These are phyloP conservation scores for Paramormyrops hopkinsi DNA, from an alignment of 2,797 vertebrate species.

Conservation along the genomic window DNA sequence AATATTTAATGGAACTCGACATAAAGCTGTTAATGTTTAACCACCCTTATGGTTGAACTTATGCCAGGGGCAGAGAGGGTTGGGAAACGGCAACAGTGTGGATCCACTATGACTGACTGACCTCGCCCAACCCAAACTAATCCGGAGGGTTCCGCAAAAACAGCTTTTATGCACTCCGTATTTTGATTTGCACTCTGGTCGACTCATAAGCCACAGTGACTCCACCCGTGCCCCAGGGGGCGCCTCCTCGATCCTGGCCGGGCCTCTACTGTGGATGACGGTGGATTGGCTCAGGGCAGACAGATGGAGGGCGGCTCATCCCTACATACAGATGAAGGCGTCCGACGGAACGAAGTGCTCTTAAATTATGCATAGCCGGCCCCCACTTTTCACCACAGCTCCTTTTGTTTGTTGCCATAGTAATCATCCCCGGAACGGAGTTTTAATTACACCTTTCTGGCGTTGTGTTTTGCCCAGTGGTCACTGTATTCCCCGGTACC, in stretches of 20 bases:
- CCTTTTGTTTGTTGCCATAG: conserved; percentile 31
- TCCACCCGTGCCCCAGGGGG: neutral
- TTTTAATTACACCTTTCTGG: conserved; percentile 27
- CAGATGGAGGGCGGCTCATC: neutral
- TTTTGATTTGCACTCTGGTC: neutral
- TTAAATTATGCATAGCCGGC: conserved; percentile 23
- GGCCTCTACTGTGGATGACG: neutral
- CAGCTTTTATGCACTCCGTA: neutral
- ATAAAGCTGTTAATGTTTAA: conserved; percentile 10
- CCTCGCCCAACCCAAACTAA: neutral
- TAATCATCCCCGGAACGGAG: conserved; percentile 20
- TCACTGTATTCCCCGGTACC: neutral
- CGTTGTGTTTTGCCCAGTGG: conserved; percentile 1
- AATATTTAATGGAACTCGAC: conserved; percentile 11
- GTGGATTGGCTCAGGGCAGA: neutral
- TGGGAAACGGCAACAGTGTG: neutral
- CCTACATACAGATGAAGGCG: conserved; percentile 18
- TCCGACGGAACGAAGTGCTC: conserved; percentile 2
- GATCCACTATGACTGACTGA: neutral
- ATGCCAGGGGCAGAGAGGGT: neutral
- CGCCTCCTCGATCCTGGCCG: neutral
- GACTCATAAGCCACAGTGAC: neutral
- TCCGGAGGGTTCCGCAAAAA: neutral
- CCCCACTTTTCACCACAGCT: conserved; percentile 23
- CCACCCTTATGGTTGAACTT: conserved; percentile 6